Evolutionary conservation across 2,113 vertebrate genomes (phyloP).

Genomic region (Rhinolophus sinicus): DNA sequence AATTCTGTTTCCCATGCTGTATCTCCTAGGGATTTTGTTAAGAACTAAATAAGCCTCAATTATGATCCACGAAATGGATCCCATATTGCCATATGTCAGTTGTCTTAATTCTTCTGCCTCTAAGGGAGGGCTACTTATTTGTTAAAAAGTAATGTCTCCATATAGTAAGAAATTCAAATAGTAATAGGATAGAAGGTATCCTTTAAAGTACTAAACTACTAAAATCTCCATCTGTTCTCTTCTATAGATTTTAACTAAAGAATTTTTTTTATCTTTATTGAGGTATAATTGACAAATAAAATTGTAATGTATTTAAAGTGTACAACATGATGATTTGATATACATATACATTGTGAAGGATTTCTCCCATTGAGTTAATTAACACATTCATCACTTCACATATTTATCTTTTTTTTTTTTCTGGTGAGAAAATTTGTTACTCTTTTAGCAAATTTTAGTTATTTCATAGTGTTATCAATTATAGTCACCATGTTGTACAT

Average conservation of each 20-base stretch:
- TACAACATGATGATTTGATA: neutral
- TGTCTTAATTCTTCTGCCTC: conserved; percentile 2
- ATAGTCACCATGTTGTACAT: neutral
- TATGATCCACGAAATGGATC: neutral
- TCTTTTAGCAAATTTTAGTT: neutral
- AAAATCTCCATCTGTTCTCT: neutral
- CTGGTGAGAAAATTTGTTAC: neutral
- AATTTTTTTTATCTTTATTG: neutral
- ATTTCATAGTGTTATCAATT: neutral
- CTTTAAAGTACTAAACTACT: neutral
- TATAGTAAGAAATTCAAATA: conserved; percentile 14
- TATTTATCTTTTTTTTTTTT: neutral
- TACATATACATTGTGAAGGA: neutral
- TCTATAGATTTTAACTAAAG: neutral
- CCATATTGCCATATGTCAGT: neutral
- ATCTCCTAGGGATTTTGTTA: neutral
- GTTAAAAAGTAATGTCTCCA: conserved; percentile 22
- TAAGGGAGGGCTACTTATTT: neutral
- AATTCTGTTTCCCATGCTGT: neutral
- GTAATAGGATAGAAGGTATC: neutral
- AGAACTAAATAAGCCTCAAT: conserved; percentile 19
- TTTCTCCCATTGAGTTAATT: neutral
- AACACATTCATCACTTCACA: neutral
- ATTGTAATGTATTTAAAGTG: neutral
- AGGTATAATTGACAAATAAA: neutral